Base-by-base conservation (phyloP, 1,140 invertebrate species). In the Helicoverpa zea region DNA sequence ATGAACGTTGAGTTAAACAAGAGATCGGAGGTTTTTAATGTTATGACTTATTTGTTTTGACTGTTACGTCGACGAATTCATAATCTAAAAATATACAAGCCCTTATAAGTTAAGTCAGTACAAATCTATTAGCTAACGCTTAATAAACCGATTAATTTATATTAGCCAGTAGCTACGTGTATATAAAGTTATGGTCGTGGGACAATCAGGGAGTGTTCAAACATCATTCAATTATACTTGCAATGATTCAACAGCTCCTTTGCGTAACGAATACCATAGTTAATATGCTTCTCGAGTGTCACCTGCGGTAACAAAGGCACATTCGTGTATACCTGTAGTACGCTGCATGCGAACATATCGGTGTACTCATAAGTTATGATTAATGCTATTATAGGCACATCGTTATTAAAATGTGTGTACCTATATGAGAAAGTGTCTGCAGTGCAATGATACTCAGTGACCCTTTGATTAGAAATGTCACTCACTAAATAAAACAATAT, bases 211-310 rank as follows among this genome's bases (percentile, higher is more conserved):
- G 73, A 75, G 58, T 61, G 58, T 77, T 68, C 52, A 58, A 79
- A 68, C 63, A 78, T 66, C 14, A 68, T 68, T 59, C 63, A 68
- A 70, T 43, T 54, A 79, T 16, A 64, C 51, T 58, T 47, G 51
- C 61, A 73, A 59, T 81, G 79, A 81, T 68, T 83, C 58, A 79
- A 77, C 54, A 68, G 51, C 68, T 77, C 30, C 76, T 78, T 85
- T 85, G 73, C 79, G 58, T 80, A 81, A 83, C 78, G 54, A 80
- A 80, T 63, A 63, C 79, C 29, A 78, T 79, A 72, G 66, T 86
- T 86, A 82, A 70, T 84, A 86, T 84, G 81, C 85, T 81, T 52
- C 49, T 77, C 79, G 66, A 59, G 81, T 83, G 78, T 77, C 80
- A 56, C 52, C 66, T 83, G 79, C 72, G 54, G 73, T 79, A 74